Evolutionary conservation across 2,797 vertebrate species (phyloP), one percentile per base, ranked within the genome.

Genomic region (Paedocypris micromegethes): DNA sequence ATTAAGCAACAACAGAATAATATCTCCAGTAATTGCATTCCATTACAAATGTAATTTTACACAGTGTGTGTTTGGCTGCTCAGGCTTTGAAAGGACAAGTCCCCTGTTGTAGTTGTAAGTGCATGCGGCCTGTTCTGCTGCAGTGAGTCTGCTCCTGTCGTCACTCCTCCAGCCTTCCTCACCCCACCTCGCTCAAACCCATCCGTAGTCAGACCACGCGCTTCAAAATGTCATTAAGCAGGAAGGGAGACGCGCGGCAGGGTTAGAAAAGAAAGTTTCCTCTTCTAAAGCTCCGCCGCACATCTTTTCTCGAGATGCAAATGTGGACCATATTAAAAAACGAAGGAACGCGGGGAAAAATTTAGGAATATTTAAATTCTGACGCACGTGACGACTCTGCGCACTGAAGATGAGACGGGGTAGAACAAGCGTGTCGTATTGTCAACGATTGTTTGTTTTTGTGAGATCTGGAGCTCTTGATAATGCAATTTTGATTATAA

Each of bases 1-100:
- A 88, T 90, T 88, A 88, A 77, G 76, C 78, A 83, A 81, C 79
- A 86, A 86, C 84, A 86, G 87, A 90, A 89, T 86, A 86, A 87
- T 85, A 83, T 86, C 81, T 84, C 73, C 73, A 80, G 81, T 87
- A 88, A 90, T 88, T 89, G 88, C 79, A 85, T 88, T 90, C 89
- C 85, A 88, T 85, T 86, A 82, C 75, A 86, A 89, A 89, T 89
- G 82, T 86, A 88, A 89, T 88, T 88, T 88, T 84, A 83, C 83
- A 90, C 86, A 88, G 86, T 88, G 80, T 80, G 76, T 70, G 77
- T 84, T 87, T 84, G 86, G 83, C 85, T 81, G 83, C 82, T 78
- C 83, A 53, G 1, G 80, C 82, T 85, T 88, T 83, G 88, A 85
- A 87, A 79, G 80, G 82, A 83, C 81, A 78, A 63, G 53, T 64